A percentile compares a stretch with the other conserved stretches of the same genome.
These are phyloP conservation scores for Mionectes olivaceus DNA, from an alignment of 2,797 vertebrate genomes.

Conservation along the genomic window DNA sequence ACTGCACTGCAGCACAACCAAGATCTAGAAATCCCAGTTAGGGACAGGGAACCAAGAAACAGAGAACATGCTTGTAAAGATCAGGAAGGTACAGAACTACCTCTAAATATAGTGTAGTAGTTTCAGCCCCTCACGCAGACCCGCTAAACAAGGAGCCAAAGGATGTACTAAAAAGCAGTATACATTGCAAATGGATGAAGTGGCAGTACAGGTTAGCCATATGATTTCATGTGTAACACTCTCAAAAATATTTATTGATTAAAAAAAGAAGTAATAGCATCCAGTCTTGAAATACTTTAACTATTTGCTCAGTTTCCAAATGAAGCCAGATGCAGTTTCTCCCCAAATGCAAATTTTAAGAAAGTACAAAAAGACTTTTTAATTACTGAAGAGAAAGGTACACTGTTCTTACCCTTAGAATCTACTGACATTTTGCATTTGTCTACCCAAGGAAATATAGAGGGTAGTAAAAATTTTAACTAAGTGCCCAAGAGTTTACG, in stretches of 20 bases:
- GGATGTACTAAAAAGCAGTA: not conserved
- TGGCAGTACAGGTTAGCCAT: not conserved
- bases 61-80: fast-evolving
- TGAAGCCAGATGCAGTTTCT: not conserved
- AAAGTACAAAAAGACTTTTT: not conserved
- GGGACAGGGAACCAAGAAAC: not conserved
- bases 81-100: not conserved
- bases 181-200: not conserved
- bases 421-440: not conserved
- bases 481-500: not conserved
- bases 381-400: not conserved
- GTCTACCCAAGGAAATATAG: not conserved
- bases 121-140: not conserved
- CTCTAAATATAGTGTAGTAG: fast-evolving
- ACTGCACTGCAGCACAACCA: not conserved
- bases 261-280: not conserved
- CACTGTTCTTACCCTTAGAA: not conserved
- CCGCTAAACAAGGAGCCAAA: not conserved
- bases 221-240: not conserved
- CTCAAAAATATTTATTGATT: not conserved
- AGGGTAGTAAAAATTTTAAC: not conserved
- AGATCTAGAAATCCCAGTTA: not conserved
- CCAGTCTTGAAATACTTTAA: not conserved
- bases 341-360: not conserved
- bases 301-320: not conserved